These are phyloP conservation scores for Apeltes quadracus DNA, from an alignment of 2,113 vertebrate genomes.

Conservation along the genomic window DNA sequence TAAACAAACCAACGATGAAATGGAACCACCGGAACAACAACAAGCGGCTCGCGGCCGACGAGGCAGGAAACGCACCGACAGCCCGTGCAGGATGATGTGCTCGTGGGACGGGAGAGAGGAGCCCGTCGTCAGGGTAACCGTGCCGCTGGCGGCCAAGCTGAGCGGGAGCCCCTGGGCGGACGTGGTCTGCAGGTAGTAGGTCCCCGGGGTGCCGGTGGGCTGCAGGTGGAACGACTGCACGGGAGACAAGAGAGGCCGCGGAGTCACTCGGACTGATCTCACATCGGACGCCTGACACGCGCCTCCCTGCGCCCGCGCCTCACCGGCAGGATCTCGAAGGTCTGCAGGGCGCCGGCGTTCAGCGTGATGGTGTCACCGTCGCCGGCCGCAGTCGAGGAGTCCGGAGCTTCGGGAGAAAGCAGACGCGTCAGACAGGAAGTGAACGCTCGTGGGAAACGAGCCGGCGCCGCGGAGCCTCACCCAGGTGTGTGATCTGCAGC, in stretches of 20 bases:
- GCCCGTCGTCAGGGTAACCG: conserved; percentile 88
- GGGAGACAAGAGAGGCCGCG: neutral
- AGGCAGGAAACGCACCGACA: conserved; percentile 81
- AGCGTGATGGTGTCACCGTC: conserved; percentile 94
- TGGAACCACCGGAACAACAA: too few species aligned
- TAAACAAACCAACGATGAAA: neutral
- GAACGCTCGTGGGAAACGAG: neutral
- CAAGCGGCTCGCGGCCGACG: too few species aligned
- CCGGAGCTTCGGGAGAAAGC: conserved; percentile 50
- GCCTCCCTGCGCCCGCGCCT: conserved; percentile 49
- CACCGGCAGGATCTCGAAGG: conserved; percentile 97
- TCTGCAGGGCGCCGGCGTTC: conserved; percentile 91
- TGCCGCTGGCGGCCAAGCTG: conserved; percentile 86
- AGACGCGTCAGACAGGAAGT: neutral
- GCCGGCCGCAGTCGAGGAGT: conserved; percentile 81
- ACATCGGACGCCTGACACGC: too few species aligned
- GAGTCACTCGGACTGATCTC: too few species aligned
- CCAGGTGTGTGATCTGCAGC: conserved; percentile 95
- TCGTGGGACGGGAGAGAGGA: conserved; percentile 91
- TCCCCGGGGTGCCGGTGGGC: conserved; percentile 95
- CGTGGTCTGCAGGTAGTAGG: conserved; percentile 93
- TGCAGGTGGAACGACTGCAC: conserved; percentile 96
- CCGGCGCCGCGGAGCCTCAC: conserved; percentile 77
- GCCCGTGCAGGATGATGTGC: conserved; percentile 96
- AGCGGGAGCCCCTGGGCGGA: conserved; percentile 92